Evolutionary conservation across 2,888 invertebrate genomes (phyloP), one percentile per base, ranked within the genome.

Genomic region (Epistrophe grossulariae): DNA sequence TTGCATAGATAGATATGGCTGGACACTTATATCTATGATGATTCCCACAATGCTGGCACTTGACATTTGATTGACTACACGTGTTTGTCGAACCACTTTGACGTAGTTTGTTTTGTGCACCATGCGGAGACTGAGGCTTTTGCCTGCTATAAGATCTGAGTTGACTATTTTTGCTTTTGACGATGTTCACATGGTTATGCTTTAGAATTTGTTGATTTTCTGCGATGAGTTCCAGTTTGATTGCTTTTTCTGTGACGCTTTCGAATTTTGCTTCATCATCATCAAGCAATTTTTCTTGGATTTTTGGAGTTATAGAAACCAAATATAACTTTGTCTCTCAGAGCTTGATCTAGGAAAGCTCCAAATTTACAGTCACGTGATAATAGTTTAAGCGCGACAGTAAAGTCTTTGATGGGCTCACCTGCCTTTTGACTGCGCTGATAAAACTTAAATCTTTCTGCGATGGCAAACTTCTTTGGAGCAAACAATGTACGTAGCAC

Each of bases 181-280:
- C 15, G 15, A 43, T 35, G n/a, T 64, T 64, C 35, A 64, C 48
- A 31, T 64, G 24, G 10, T 55, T 31, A 7, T 52, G 55, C n/a
- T 57, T 66, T 15, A 76, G 13, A 17, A 76, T 66, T 66, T 43
- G 19, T 11, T 66, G 52, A 55, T 76, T 64, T n/a, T 76, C 64
- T 66, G 76, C 57, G 5, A 64, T 43, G n/a, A 76, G 76, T 24
- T 77, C 57, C 5, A 72, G 10, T 50, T 60, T 73, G 1, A 73
- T 24, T 6, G 48, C 62, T 50, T 50, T 77, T 38, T 59, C 38
- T 13, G 35, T 8, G 24, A 68, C 50, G 40, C 7, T 45, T 45
- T 68, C 57, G 57, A 76, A 66, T n/a, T 45, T 76, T 35, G 52
- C 68, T 13, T 59, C 48, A 64, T 57, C 80, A 19, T 80, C 74